Evolutionary conservation across 2,113 vertebrate species (phyloP), one percentile per base, ranked within the genome.

Genomic region (Strix aluco): DNA sequence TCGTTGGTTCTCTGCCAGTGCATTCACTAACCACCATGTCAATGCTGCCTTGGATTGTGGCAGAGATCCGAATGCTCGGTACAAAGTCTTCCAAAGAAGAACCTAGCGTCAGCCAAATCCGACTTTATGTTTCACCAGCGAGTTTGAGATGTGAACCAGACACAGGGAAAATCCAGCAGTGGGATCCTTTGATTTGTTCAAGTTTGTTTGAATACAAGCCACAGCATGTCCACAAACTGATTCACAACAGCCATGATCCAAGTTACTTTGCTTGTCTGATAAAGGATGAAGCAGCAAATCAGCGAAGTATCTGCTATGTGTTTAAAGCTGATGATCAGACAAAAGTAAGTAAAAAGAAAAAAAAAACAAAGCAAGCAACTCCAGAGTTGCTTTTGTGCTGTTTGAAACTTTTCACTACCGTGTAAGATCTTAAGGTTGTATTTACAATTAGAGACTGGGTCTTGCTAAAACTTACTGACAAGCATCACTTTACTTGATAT

Each of bases 1-100:
- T 99, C 14, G 95, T 98, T 34, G 99, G 99, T 57, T 99, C 98
- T 49, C 92, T 99, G 87, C 96, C 98, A 0, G 99, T 99, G 59
- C 99, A 99, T 72, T 95, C 98, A 10, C 98, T 99, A 59, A 99
- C 99, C 93, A 99, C 99, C 72, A 99, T 99, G 99, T 96, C 99
- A 69, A 99, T 99, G 98, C 98, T 99, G 75, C 99, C 99, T 4
- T 99, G 99, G 99, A 98, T 99, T 62, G 99, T 99, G 97, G 99
- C 99, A 0, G 99, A 99, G 97, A 99, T 99, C 73, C 98, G 98
- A 46, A 97, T 92, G 62, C 97, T 97, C 42, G 98, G 97, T 62
- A 46, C 70, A 32, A 96, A 94, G 91, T 86, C 96, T 73, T 91
- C 92, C 96, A 95, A 88, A 82, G 97, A 95, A 75, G 93, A 86